Evolutionary conservation across 2,888 invertebrate species (phyloP).

Genomic region (Odontocerum albicorne): DNA sequence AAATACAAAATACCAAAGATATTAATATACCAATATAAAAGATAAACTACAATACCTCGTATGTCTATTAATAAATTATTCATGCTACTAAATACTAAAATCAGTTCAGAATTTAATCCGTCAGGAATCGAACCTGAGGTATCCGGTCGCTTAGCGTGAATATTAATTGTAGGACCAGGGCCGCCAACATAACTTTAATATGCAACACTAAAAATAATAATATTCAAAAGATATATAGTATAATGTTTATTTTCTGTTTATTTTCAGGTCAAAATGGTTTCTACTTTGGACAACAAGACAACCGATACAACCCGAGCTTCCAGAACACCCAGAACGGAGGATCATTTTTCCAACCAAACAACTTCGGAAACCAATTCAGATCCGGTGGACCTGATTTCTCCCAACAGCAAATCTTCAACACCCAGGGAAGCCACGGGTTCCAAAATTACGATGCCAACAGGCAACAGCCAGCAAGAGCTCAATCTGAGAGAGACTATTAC

Average conservation of each 20-base stretch:
- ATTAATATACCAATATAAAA: no score
- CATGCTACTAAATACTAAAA: no score
- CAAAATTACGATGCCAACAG: constrained; percentile 44
- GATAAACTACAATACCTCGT: no score
- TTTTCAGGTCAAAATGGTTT: constrained; percentile 48
- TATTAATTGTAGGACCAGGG: no score
- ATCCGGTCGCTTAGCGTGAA: no score
- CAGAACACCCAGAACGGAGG: constrained; percentile 39
- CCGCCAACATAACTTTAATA: no score
- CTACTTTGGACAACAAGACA: constrained; percentile 42
- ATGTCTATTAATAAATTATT: no score
- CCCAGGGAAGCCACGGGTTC: constrained; percentile 38
- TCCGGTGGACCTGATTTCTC: constrained; percentile 40
- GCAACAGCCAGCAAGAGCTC: constrained; percentile 52
- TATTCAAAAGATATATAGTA: no score
- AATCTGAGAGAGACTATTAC: constrained; percentile 51
- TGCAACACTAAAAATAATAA: no score
- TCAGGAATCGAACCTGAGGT: no score
- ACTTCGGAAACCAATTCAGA: constrained; percentile 40
- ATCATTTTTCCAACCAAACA: constrained; percentile 39
- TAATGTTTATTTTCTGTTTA: background rate
- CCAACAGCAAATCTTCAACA: constrained; percentile 41
- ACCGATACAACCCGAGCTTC: constrained; percentile 42
- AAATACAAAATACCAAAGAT: no score
- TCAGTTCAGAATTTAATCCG: no score